A percentile compares a stretch with the other conserved stretches of the same genome.
phyloP scores from a whole-genome alignment of 2,113 vertebrate genomes.

The Microtus oregoni region DNA sequence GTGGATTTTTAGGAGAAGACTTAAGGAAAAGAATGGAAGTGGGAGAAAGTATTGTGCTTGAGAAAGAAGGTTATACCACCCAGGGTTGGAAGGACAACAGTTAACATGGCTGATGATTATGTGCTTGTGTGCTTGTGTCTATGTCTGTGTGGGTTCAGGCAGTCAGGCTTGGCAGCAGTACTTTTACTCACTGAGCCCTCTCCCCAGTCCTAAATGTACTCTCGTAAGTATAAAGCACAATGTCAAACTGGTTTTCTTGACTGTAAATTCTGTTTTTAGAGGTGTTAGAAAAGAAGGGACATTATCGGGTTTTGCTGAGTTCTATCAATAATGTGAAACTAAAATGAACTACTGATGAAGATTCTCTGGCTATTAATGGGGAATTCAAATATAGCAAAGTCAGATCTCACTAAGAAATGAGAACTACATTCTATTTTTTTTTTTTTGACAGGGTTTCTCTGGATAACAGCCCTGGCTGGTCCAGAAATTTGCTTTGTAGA shows the following conservation, averaged over 20 bases:
- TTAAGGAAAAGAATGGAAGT: conserved; percentile 6
- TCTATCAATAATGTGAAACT: conserved; percentile 21
- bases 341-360: background rate
- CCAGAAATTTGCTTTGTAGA: too few relatives aligned
- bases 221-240: background rate
- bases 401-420: conserved; percentile 1
- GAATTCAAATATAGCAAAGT: conserved; percentile 3
- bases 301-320: conserved; percentile 2
- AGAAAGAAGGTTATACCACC: background rate
- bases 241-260: background rate
- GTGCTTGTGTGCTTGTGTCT: background rate
- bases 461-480: too few relatives aligned
- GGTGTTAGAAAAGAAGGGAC: background rate
- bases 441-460: too few relatives aligned
- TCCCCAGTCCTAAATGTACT: background rate
- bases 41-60: background rate
- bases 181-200: background rate
- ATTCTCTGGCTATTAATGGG: conserved; percentile 8
- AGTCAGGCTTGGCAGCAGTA: background rate
- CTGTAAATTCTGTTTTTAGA: conserved; percentile 45
- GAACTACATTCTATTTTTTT: background rate
- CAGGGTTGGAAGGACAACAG: background rate
- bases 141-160: background rate
- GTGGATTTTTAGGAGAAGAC: conserved; percentile 1
- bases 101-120: background rate